Evolutionary conservation across 2,888 invertebrate genomes (phyloP).

Genomic region (Cordilura impudica): DNA sequence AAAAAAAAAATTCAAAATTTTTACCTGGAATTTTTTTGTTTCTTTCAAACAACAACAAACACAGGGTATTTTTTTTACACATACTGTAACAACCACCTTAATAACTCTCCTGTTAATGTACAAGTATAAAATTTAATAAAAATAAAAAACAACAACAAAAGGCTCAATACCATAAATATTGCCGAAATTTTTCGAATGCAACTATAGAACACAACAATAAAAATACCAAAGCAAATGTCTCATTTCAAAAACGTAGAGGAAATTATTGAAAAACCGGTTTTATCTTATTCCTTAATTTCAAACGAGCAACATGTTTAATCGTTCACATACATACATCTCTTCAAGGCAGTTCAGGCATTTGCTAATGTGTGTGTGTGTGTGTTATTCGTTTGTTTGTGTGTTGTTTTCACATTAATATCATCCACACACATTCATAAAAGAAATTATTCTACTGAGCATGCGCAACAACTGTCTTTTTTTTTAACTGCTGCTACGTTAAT

Average conservation of each 20-base stretch:
- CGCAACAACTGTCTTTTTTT: slow-evolving; percentile 49
- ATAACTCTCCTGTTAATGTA: background rate
- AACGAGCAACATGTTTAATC: background rate
- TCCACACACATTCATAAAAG: slow-evolving; percentile 16
- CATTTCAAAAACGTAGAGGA: too few relatives aligned
- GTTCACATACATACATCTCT: background rate
- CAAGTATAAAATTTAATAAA: too few relatives aligned
- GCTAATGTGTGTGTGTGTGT: background rate
- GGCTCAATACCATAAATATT: slow-evolving; percentile 54
- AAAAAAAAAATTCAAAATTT: slow-evolving; percentile 31
- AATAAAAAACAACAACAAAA: slow-evolving; percentile 11
- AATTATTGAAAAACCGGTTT: background rate
- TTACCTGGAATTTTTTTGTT: slow-evolving; percentile 35
- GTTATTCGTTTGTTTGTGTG: background rate
- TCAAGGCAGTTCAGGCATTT: background rate
- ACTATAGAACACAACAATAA: too few relatives aligned
- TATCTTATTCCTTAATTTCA: background rate
- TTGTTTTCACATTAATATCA: background rate
- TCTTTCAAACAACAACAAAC: slow-evolving; percentile 33
- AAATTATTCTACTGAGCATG: slow-evolving; percentile 48
- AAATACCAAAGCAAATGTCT: background rate
- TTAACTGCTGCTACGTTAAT: slow-evolving; percentile 1
- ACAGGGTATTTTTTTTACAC: background rate
- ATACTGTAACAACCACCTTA: slow-evolving; percentile 35
- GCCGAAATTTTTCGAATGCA: slow-evolving; percentile 52